Base-by-base conservation (phyloP, 92 coral and sea anemone genomes). In the Epizoanthus scotinus region DNA sequence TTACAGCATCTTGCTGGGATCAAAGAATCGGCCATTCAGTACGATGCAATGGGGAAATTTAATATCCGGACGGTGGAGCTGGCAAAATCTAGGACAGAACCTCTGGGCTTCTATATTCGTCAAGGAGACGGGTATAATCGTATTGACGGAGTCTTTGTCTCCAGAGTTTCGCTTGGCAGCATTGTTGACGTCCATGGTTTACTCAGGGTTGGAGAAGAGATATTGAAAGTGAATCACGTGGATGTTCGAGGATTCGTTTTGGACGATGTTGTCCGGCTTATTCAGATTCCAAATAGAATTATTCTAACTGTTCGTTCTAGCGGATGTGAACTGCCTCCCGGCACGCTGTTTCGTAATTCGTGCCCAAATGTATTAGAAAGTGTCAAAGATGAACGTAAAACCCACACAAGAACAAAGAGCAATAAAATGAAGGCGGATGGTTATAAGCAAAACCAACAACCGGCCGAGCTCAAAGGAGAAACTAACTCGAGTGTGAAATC, bases 61-160 rank as follows among this genome's bases (percentile, higher is more conserved):
- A 60, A 67, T 24, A 73, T 85, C 17, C 85, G 89, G 27, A 83
- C 78, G 54, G 99, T 96, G 28, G 90, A 90, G 68, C 89, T 96
- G 61, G 64, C 75, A 19, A 93, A 92, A 62, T 73, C 79, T 2
- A 60, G 73, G 19, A 87, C 86, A 24, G 90, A 92, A 67, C 99
- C 99, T 20, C 82, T 96, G 31, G 99, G 99, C 15, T 96, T 96
- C 75, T 96, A 86, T 40, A 88, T 96, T 70, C 87, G 98, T 27
- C 97, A 89, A 73, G 93, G 95, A 15, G 94, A 96, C 65, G 98
- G 94, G 7, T 81, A 52, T 28, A 31, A 61, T 15, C 74, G 78
- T 8, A 86, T 77, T 67, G 81, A 85, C 15, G 99, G 98, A 27
- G 89, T 96, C 25, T 93, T 91, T 81, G 89, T 96, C 25, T 96